Evolutionary conservation across 1,140 invertebrate genomes (phyloP).

Genomic region (Arion vulgaris): DNA sequence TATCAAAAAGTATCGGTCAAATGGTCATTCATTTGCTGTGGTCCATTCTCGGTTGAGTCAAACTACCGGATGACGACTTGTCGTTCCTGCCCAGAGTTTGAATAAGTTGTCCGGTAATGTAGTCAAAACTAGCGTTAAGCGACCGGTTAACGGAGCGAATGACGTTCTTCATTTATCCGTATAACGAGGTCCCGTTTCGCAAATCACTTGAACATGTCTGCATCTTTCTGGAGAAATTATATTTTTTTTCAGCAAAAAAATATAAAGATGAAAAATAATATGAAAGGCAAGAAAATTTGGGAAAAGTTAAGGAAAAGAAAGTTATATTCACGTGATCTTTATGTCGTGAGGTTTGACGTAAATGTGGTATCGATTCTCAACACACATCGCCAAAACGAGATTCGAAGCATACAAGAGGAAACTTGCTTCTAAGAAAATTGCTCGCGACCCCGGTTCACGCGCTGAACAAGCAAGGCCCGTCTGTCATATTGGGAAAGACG

Average conservation of each 20-base stretch:
- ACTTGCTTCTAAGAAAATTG: slow-evolving; percentile 34
- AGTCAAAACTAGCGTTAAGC: not conserved
- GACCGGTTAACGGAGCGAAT: not conserved
- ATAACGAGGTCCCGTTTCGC: not conserved
- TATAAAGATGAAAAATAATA: no score
- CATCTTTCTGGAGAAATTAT: no score
- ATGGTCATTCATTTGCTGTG: not conserved
- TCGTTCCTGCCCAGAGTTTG: not conserved
- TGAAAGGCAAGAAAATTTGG: not conserved
- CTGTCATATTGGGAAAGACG: slow-evolving; percentile 21
- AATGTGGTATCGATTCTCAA: slow-evolving; percentile 19
- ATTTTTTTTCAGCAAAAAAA: no score
- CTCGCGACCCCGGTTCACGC: slow-evolving; percentile 28
- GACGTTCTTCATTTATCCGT: not conserved
- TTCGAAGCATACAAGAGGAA: slow-evolving; percentile 19
- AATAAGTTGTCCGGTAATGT: not conserved
- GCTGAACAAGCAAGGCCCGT: slow-evolving; percentile 26
- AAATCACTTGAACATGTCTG: no score
- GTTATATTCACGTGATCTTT: not conserved
- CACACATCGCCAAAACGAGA: slow-evolving; percentile 11
- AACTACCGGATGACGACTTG: not conserved
- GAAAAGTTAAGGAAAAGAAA: not conserved
- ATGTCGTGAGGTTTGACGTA: not conserved
- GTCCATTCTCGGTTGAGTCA: not conserved
- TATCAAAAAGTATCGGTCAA: not conserved